These are phyloP conservation scores for Tachina grossa DNA, from an alignment of 2,888 invertebrate species.

Conservation along the genomic window DNA sequence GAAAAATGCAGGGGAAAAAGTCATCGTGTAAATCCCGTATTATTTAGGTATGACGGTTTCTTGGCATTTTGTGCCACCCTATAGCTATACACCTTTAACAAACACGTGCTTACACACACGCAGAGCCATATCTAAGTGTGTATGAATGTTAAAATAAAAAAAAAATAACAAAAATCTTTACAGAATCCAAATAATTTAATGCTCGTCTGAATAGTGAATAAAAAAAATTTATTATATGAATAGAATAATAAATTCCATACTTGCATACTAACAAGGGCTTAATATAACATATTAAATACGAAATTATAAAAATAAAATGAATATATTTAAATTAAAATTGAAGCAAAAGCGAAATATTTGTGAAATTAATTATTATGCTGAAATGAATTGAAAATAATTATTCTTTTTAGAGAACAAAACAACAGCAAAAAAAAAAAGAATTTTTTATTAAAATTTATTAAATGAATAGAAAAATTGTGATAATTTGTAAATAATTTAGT, in stretches of 20 bases:
- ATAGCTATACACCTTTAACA: neutral
- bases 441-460: constrained; percentile 5
- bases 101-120: neutral
- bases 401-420: no score
- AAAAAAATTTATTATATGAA: constrained; percentile 26
- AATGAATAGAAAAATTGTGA: neutral
- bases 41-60: no score
- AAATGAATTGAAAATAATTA: neutral
- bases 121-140: neutral
- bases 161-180: constrained; percentile 17
- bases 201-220: constrained; percentile 12
- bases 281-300: constrained; percentile 24
- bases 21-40: no score
- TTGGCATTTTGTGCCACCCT: neutral
- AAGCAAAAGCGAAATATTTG: constrained; percentile 14
- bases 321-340: constrained; percentile 40
- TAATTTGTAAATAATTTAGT: neutral
- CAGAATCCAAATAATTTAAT: constrained; percentile 45
- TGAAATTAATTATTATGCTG: neutral
- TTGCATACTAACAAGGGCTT: neutral
- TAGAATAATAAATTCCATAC: constrained; percentile 47
- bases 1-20: no score
- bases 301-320: neutral
- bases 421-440: neutral
- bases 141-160: neutral